Percentiles rank a stretch among this genome's conserved stretches.
These are phyloP conservation scores for Nyctibius bracteatus DNA, from an alignment of 2,113 vertebrate genomes.

Conservation along the genomic window DNA sequence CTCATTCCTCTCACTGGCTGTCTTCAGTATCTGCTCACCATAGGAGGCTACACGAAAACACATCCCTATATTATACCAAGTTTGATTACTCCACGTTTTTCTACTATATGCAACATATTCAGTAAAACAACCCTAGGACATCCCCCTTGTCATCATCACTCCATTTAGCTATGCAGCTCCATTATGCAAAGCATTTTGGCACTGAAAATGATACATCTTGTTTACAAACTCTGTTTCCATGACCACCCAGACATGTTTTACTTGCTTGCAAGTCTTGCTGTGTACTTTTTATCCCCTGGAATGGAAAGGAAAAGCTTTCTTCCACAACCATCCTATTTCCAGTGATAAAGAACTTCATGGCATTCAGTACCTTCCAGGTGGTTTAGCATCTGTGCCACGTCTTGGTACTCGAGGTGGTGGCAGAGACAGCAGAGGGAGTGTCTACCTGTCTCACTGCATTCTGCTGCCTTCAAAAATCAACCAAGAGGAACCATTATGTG, in stretches of 20 bases:
- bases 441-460: not conserved
- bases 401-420: rapidly evolving
- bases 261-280: not conserved
- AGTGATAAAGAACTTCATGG: not conserved
- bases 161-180: not conserved
- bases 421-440: not conserved
- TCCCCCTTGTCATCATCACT: not conserved
- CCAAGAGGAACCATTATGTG: not conserved
- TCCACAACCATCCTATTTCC: not conserved
- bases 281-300: not conserved
- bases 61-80: not conserved
- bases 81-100: not conserved
- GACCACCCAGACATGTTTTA: not conserved
- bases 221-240: not conserved
- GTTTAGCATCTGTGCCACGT: not conserved
- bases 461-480: not conserved
- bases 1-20: not conserved
- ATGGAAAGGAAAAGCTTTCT: not conserved
- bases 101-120: not conserved
- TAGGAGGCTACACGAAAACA: not conserved
- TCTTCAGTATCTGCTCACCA: not conserved
- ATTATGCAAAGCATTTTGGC: not conserved
- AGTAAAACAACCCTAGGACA: not conserved
- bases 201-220: not conserved
- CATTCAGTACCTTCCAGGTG: not conserved